A percentile compares a stretch with the other conserved stretches of the same genome.
These are phyloP conservation scores for Pasiphila rectangulata DNA, from an alignment of 2,888 invertebrate genomes.

Conservation along the genomic window DNA sequence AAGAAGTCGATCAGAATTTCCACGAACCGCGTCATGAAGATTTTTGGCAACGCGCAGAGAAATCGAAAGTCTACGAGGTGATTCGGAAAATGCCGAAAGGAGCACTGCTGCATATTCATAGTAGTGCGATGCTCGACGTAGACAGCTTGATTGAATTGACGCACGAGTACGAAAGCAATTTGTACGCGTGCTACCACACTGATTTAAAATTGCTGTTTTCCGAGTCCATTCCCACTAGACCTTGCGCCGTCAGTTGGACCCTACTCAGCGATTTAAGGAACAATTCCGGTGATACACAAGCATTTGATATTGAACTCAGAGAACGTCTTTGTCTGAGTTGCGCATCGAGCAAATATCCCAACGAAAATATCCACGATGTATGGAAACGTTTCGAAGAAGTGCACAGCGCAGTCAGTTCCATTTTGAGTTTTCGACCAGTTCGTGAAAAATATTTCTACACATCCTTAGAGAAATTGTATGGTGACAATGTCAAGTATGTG, in stretches of 20 bases:
- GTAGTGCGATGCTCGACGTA: conserved; percentile 81
- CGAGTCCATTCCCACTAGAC: conserved; percentile 45
- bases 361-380: conserved; percentile 75
- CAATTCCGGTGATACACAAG: conserved; percentile 56
- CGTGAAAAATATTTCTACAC: conserved; percentile 83
- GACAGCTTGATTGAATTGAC: conserved; percentile 83
- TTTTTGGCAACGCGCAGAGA: conserved; percentile 80
- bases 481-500: conserved; percentile 86
- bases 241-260: conserved; percentile 70
- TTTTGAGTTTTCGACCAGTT: conserved; percentile 83
- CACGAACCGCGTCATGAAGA: conserved; percentile 76
- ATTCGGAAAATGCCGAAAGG: conserved; percentile 88
- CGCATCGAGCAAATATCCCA: conserved; percentile 56
- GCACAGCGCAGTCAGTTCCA: conserved; percentile 71
- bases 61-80: conserved; percentile 84
- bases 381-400: conserved; percentile 82
- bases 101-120: conserved; percentile 85
- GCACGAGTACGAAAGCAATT: conserved; percentile 81
- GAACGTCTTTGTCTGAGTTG: conserved; percentile 78
- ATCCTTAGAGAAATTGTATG: conserved; percentile 81
- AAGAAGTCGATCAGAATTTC: conserved; percentile 75
- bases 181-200: conserved; percentile 76
- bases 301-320: conserved; percentile 77
- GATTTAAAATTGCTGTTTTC: conserved; percentile 63
- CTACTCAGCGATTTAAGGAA: conserved; percentile 72